Base-by-base conservation (phyloP, 2,888 invertebrate species). In the Meteorus cinctellus region DNA sequence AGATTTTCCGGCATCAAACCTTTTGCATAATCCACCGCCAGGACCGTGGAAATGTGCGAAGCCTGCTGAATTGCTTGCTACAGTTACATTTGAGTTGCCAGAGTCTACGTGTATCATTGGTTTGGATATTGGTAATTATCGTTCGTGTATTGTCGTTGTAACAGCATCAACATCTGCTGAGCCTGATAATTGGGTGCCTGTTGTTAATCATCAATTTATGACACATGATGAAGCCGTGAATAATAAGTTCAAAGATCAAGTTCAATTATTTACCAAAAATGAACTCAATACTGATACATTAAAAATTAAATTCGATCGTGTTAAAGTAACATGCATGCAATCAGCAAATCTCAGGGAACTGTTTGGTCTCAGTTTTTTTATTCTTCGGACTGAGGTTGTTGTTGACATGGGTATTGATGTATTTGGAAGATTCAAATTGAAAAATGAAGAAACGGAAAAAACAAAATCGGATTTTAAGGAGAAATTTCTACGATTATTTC, bases 311-410 rank as follows among this genome's bases (percentile, higher is more conserved):
- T 89, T 89, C 73, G 85, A 86, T 63, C 80, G 88, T 6, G 82
- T 88, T 0, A 89, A 89, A 77, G 83, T 87, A 3, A 87, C 86
- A 0, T 89, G 89, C 24, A 87, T 88, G 89, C 89, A 89, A 51
- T 84, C 89, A 0, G 87, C 89, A 0, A 89, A 89, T 81, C 82
- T 83, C 0, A 84, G 84, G 76, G 87, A 86, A 73, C 59, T 88
- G 0, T 89, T 89, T 79, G 89, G 89, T 1, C 75, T 89, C 6
- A 74, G 82, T 4, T 88, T 86, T 31, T 78, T 89, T 0, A 81
- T 84, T 48, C 76, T 89, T 1, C 83, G 85, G 77, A 88, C 89
- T 5, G 89, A 89, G 76, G 85, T 87, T 2, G 55, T 77, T 0
- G 79, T 87, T 4, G 86, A 89, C 65, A 73, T 86, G 59, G 85